Conservation (phyloP, 2,113 vertebrate genomes). For the Coptodon bakossiorum region DNA sequence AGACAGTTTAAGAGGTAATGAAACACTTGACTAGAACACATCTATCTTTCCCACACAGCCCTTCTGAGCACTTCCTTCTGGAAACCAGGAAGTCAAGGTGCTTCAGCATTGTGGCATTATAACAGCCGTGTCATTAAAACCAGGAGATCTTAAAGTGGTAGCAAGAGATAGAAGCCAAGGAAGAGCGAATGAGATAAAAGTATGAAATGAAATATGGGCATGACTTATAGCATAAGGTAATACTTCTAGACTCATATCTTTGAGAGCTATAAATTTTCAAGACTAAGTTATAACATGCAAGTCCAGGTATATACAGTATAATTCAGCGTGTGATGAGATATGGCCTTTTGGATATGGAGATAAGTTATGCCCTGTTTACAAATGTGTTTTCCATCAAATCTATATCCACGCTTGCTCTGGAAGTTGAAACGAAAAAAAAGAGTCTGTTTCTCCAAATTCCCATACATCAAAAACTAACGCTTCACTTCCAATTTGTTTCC, state of each 20-base stretch:
- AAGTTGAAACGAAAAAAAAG: not conserved
- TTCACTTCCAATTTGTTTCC: constrained; percentile 9
- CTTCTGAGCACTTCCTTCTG: not conserved
- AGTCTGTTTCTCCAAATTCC: not conserved
- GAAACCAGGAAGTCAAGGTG: constrained; percentile 40
- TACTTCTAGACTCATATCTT: constrained; percentile 22
- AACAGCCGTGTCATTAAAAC: constrained; percentile 46
- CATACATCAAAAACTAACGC: not conserved
- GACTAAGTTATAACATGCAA: constrained; percentile 2
- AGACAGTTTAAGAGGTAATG: constrained; percentile 50
- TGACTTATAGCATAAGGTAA: constrained; percentile 37
- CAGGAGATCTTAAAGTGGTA: constrained; percentile 29
- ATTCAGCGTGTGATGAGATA: not conserved
- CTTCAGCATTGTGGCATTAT: constrained; percentile 34
- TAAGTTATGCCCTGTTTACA: not conserved
- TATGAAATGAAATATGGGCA: constrained; percentile 23
- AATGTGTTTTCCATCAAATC: constrained; percentile 2
- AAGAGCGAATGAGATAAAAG: not conserved
- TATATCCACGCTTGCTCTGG: not conserved
- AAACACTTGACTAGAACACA: constrained; percentile 43
- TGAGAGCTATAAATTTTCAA: constrained; percentile 26
- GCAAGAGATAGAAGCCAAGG: not conserved
- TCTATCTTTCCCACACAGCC: constrained; percentile 11
- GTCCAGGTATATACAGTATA: not conserved
- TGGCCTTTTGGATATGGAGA: not conserved